Evolutionary conservation across 1,140 invertebrate genomes (phyloP).

Genomic region (Meloidogyne hapla): DNA sequence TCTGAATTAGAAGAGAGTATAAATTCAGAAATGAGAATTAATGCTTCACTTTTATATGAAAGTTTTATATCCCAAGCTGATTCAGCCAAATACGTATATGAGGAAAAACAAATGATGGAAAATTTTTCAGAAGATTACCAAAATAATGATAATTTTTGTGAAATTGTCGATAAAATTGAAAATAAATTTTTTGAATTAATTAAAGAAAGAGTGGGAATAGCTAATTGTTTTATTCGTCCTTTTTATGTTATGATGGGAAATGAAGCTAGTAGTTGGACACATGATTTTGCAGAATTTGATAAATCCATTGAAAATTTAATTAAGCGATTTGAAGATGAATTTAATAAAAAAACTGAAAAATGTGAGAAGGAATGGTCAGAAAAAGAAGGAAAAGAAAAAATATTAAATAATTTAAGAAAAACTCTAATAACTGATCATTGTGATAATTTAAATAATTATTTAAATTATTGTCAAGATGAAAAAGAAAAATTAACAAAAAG

Average conservation of each 20-base stretch:
- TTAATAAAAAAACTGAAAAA: neutral
- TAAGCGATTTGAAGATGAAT: neutral
- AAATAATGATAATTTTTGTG: neutral
- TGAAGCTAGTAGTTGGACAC: neutral
- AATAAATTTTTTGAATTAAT: neutral
- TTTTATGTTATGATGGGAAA: neutral
- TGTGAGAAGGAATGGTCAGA: neutral
- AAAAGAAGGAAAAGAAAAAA: neutral
- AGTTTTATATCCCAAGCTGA: neutral
- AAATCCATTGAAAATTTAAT: neutral
- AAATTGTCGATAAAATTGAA: neutral
- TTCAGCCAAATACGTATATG: too few relatives aligned
- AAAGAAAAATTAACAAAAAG: neutral
- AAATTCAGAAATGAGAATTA: neutral
- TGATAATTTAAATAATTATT: neutral
- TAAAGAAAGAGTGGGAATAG: neutral
- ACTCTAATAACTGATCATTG: neutral
- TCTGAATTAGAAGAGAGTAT: neutral
- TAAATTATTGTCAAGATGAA: neutral
- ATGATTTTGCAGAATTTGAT: neutral
- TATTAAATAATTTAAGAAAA: neutral
- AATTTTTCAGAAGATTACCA: too few relatives aligned
- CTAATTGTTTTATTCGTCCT: neutral
- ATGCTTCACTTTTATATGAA: neutral
- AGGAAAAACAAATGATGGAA: too few relatives aligned